phyloP scores from a whole-genome alignment of 2,797 vertebrate genomes.

The Carapus acus region DNA sequence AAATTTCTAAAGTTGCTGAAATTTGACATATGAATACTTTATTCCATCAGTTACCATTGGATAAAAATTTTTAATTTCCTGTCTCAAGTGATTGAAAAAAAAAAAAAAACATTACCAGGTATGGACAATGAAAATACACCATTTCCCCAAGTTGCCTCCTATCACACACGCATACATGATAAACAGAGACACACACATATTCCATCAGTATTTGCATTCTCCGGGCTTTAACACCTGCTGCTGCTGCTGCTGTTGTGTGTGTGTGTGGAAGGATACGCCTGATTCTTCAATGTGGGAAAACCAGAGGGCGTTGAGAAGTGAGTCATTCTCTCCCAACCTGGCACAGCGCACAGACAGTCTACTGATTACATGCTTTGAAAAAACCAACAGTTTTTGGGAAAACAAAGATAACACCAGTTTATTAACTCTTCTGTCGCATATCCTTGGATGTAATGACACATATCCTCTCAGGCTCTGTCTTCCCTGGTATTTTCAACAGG shows the following conservation, averaged over 20 bases:
- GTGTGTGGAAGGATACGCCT: conserved; percentile 3
- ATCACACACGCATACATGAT: too few species aligned
- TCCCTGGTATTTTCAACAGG: too few species aligned
- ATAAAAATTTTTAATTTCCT: too few species aligned
- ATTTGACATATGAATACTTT: too few species aligned
- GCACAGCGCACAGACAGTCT: neutral
- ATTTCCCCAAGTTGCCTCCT: too few species aligned
- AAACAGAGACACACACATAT: conserved; percentile 2
- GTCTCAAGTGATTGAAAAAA: too few species aligned
- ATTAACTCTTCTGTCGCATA: neutral
- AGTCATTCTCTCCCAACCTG: conserved; percentile 8
- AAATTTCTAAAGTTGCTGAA: too few species aligned
- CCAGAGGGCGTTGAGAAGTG: conserved; percentile 1
- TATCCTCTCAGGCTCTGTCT: too few species aligned
- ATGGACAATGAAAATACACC: too few species aligned
- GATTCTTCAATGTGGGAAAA: conserved; percentile 11
- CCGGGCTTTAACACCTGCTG: conserved; percentile 19
- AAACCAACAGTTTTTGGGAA: neutral
- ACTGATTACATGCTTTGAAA: neutral
- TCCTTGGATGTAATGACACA: neutral
- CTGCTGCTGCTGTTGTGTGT: too few species aligned
- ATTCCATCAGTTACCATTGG: too few species aligned
- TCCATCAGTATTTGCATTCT: conserved; percentile 3
- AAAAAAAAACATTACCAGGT: too few species aligned
- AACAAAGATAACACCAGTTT: neutral